phyloP scores from a whole-genome alignment of 1,140 invertebrate species.

The Cherax destructor region DNA sequence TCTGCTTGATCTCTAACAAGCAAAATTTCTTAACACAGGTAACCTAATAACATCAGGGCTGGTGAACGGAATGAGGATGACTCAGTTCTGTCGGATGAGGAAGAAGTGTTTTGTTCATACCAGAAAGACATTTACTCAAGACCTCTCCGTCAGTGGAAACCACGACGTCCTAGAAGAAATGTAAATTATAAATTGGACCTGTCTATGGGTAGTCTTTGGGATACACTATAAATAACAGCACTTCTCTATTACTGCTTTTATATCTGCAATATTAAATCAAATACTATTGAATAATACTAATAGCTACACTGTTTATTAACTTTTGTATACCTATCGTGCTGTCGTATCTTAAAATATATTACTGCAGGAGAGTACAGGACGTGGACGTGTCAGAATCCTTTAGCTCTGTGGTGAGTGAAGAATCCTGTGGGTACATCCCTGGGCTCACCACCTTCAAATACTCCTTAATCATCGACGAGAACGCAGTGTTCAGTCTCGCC shows the following conservation, averaged over 20 bases:
- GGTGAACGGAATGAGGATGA: conserved; percentile 20
- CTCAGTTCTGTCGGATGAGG: neutral
- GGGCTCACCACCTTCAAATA: conserved; percentile 27
- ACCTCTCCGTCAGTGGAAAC: conserved; percentile 5
- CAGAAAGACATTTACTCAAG: conserved; percentile 23
- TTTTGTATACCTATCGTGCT: too few relatives aligned
- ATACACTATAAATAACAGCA: too few relatives aligned
- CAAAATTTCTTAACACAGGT: neutral
- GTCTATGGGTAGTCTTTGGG: too few relatives aligned
- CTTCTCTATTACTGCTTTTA: too few relatives aligned
- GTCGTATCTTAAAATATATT: too few relatives aligned
- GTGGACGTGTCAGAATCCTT: conserved; percentile 49
- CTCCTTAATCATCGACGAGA: neutral
- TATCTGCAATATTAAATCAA: too few relatives aligned
- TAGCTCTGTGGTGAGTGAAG: neutral
- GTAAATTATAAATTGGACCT: neutral
- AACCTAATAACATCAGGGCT: neutral
- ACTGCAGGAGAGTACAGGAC: conserved; percentile 29
- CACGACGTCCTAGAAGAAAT: neutral
- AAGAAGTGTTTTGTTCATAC: neutral
- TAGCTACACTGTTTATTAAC: too few relatives aligned
- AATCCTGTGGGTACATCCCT: conserved; percentile 18
- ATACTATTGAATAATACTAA: too few relatives aligned
- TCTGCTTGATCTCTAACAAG: too few relatives aligned
- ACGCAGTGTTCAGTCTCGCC: too few relatives aligned